These are phyloP conservation scores for Pseudopipra pipra DNA, from an alignment of 2,113 vertebrate genomes.

Conservation along the genomic window DNA sequence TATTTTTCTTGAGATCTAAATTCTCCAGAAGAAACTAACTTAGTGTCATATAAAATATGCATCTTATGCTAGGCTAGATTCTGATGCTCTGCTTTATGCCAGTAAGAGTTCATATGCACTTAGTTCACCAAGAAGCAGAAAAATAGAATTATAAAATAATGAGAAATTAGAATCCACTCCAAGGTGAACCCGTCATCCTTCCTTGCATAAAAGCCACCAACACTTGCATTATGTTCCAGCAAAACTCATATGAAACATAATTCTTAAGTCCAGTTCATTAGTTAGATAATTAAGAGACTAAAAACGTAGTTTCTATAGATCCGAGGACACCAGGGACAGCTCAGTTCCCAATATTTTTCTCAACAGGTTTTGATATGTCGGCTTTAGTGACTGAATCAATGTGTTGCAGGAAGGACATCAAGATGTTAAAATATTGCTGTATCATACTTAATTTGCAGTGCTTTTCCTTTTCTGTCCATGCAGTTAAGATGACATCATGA, in stretches of 20 bases:
- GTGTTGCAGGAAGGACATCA: constrained; percentile 4
- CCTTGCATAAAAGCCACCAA: background rate
- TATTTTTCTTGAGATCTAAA: background rate
- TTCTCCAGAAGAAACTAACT: background rate
- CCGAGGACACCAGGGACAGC: background rate
- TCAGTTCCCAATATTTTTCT: constrained; percentile 27
- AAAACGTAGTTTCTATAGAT: background rate
- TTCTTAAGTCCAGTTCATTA: background rate
- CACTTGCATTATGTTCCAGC: background rate
- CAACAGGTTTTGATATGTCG: background rate
- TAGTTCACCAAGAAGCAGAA: background rate
- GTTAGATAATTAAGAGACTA: background rate
- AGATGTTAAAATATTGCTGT: constrained; percentile 54
- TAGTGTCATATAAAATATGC: background rate
- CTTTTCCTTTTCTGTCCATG: constrained; percentile 29
- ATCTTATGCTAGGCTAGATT: background rate
- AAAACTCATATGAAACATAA: background rate
- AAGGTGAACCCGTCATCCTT: background rate
- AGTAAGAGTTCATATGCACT: background rate
- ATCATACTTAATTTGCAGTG: constrained; percentile 22
- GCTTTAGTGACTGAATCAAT: constrained; percentile 34
- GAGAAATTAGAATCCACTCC: background rate
- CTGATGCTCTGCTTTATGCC: background rate
- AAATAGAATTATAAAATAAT: background rate
- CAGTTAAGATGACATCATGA: background rate